Evolutionary conservation across 2,113 vertebrate genomes (phyloP).

Genomic region (Misgurnus anguillicaudatus): DNA sequence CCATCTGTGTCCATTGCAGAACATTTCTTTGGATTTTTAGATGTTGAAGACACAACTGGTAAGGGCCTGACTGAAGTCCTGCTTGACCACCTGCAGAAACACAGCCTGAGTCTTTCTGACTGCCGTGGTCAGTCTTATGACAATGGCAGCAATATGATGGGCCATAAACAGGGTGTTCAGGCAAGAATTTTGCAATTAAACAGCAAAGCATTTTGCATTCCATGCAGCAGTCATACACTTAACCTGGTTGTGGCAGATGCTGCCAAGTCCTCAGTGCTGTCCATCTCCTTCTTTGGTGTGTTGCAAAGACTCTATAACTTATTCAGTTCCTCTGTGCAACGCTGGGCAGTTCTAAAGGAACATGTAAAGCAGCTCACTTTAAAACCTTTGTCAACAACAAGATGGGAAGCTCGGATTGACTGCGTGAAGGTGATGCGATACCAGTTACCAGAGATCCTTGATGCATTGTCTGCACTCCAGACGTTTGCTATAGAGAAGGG

Average conservation of each 20-base stretch:
- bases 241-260: conserved; percentile 19
- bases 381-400: conserved; percentile 47
- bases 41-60: conserved; percentile 31
- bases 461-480: conserved; percentile 40
- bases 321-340: conserved; percentile 42
- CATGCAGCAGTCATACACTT: conserved; percentile 14
- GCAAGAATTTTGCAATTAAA: conserved; percentile 43
- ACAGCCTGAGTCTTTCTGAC: too few relatives aligned
- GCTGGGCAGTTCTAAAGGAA: conserved; percentile 22
- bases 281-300: conserved; percentile 22
- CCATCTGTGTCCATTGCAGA: conserved; percentile 12
- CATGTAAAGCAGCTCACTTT: conserved; percentile 35
- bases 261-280: conserved; percentile 6
- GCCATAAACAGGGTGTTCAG: conserved; percentile 44
- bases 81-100: too few relatives aligned
- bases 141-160: conserved; percentile 47
- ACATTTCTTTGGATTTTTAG: conserved; percentile 43
- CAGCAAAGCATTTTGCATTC: conserved; percentile 24
- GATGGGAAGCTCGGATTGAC: conserved; percentile 44
- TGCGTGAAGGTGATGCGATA: conserved; percentile 42
- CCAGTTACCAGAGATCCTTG: conserved; percentile 37
- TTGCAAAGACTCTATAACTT: conserved; percentile 14
- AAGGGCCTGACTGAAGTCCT: conserved; percentile 1
- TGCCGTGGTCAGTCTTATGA: conserved; percentile 24
- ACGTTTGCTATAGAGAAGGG: conserved; percentile 39